phyloP scores from a whole-genome alignment of 2,797 vertebrate species.

The Apogon hyalosoma region DNA sequence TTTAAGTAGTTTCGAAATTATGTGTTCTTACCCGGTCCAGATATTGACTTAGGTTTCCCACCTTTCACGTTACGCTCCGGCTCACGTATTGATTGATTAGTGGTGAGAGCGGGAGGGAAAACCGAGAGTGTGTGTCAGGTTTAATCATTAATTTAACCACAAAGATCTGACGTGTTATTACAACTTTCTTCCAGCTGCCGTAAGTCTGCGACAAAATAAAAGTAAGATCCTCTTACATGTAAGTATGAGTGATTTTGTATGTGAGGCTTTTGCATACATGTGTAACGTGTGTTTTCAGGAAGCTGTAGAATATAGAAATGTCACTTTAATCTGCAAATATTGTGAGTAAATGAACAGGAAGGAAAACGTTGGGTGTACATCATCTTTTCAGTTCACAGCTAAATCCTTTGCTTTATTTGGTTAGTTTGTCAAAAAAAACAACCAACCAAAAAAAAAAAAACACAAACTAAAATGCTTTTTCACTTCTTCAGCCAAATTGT shows the following conservation, averaged over 20 bases:
- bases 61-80: constrained; percentile 43
- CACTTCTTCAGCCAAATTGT: background rate
- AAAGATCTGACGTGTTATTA: constrained; percentile 40
- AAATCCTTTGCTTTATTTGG: background rate
- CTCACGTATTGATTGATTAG: constrained; percentile 69
- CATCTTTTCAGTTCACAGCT: background rate
- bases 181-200: constrained; percentile 22
- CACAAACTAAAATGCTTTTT: background rate
- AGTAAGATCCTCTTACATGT: constrained; percentile 1
- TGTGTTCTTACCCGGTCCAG: constrained; percentile 64
- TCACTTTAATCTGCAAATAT: background rate
- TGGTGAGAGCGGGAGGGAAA: constrained; percentile 37
- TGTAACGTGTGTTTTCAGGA: background rate
- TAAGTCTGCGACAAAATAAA: background rate
- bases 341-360: background rate
- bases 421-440: background rate
- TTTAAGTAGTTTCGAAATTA: constrained; percentile 71
- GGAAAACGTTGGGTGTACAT: background rate
- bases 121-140: constrained; percentile 53
- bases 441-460: background rate
- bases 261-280: background rate
- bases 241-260: constrained; percentile 4
- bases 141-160: constrained; percentile 54
- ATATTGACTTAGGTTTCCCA: constrained; percentile 75
- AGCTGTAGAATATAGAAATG: background rate